These are phyloP conservation scores for Heliopora coerulea DNA, from an alignment of 92 coral and sea anemone genomes.

Conservation along the genomic window DNA sequence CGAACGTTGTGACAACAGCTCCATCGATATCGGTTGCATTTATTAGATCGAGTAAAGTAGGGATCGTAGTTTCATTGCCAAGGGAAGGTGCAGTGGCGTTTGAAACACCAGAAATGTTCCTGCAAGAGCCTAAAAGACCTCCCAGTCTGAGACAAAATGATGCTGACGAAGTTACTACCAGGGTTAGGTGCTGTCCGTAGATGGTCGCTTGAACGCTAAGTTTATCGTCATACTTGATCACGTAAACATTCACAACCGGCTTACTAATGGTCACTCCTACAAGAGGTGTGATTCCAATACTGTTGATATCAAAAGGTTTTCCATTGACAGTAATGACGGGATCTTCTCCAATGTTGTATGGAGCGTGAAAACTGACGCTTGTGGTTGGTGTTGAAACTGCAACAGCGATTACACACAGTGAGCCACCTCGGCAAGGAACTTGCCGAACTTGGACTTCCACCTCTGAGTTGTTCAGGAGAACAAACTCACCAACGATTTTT, in stretches of 20 bases:
- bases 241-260: neutral
- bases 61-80: too few species aligned
- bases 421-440: conserved; percentile 68
- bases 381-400: conserved; percentile 55
- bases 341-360: conserved; percentile 60
- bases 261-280: conserved; percentile 21
- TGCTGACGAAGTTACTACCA: conserved; percentile 13
- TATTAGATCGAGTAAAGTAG: conserved; percentile 59
- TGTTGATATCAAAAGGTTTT: conserved; percentile 45
- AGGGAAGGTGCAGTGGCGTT: conserved; percentile 46
- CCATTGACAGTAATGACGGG: conserved; percentile 61
- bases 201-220: conserved; percentile 8
- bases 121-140: conserved; percentile 76
- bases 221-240: neutral
- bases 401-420: conserved; percentile 80
- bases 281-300: neutral
- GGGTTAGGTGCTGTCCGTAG: conserved; percentile 23
- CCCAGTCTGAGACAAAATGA: conserved; percentile 34
- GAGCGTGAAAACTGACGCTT: conserved; percentile 81
- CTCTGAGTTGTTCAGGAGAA: conserved; percentile 56
- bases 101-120: conserved; percentile 38
- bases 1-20: conserved; percentile 46
- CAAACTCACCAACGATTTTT: conserved; percentile 74
- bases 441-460: conserved; percentile 85
- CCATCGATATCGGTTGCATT: conserved; percentile 53